Evolutionary conservation across 1,140 invertebrate genomes (phyloP), one percentile per base, ranked within the genome.

Genomic region (Mercenaria mercenaria): DNA sequence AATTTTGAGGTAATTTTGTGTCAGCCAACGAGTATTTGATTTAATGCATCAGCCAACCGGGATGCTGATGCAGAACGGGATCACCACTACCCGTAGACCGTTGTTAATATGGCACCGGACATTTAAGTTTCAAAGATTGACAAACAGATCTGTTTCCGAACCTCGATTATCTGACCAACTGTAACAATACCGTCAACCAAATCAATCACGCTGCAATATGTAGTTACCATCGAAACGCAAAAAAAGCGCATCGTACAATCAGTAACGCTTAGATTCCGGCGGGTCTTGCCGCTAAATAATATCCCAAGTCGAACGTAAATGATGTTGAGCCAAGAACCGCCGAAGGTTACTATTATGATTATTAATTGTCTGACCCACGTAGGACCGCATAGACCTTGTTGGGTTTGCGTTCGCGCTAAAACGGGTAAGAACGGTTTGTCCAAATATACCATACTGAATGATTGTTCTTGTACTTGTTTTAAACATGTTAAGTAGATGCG

Each of bases 111-210:
- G 47, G 4, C 74, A 20, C 47, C 20, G 74, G 74, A 18, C 37
- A 47, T 77, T 77, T n/a, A n/a, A n/a, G n/a, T n/a, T n/a, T n/a
- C n/a, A n/a, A n/a, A 43, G 3, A 77, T 77, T 77, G 26, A 77
- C 15, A 41, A 77, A 37, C 41, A 47, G 74, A 39, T 77, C 23
- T 77, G 74, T 77, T 77, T 72, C 15, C 29, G 15, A 43, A 29
- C 74, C 41, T 18, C 39, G 6, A 77, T 77, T 26, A 29, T 20
- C 3, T n/a, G 15, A 8, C 74, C 18, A 18, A 43, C 8, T 18
- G 39, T 26, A 18, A 47, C 41, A 47, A 15, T 47, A 77, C 74
- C 41, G 18, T 29, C 41, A 8, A 18, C 39, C 74, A 47, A 77
- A 77, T 8, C 37, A 39, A 18, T 77, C 41, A 43, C 41, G 74